phyloP scores from a whole-genome alignment of 2,888 invertebrate species.

The Siphlonurus alternatus region DNA sequence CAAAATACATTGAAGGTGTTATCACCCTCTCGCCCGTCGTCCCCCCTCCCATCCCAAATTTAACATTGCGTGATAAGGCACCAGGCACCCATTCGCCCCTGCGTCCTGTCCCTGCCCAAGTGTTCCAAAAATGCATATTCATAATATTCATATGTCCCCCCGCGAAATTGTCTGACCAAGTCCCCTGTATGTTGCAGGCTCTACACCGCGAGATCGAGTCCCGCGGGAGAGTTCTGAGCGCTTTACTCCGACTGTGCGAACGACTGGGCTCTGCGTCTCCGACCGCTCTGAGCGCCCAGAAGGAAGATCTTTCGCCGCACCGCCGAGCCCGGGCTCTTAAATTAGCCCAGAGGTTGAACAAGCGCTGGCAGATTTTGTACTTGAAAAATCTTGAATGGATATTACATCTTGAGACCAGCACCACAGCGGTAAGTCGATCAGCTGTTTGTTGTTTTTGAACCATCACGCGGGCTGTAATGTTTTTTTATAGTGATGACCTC shows the following conservation, averaged over 20 bases:
- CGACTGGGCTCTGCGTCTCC: conserved; percentile 21
- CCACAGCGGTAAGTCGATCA: not conserved
- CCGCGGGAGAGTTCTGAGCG: conserved; percentile 67
- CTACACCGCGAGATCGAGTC: conserved; percentile 87
- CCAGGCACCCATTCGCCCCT: no score
- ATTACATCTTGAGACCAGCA: not conserved
- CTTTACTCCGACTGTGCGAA: conserved; percentile 57
- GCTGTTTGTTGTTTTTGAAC: not conserved
- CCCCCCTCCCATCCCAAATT: no score
- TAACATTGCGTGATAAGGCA: no score
- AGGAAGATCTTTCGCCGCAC: not conserved
- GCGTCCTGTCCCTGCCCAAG: no score
- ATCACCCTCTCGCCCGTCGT: no score
- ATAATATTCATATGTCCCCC: no score
- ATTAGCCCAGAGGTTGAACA: conserved; percentile 55
- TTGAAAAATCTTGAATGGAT: conserved; percentile 72
- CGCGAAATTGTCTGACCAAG: no score
- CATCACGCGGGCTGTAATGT: no score
- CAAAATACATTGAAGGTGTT: no score
- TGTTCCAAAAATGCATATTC: no score
- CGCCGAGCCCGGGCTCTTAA: conserved; percentile 23
- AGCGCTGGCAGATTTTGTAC: conserved; percentile 81
- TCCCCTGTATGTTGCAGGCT: no score
- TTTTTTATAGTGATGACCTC: no score
- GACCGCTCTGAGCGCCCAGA: not conserved